Evolutionary conservation across 1,140 invertebrate genomes (phyloP).

Genomic region (Neodiprion virginianus): DNA sequence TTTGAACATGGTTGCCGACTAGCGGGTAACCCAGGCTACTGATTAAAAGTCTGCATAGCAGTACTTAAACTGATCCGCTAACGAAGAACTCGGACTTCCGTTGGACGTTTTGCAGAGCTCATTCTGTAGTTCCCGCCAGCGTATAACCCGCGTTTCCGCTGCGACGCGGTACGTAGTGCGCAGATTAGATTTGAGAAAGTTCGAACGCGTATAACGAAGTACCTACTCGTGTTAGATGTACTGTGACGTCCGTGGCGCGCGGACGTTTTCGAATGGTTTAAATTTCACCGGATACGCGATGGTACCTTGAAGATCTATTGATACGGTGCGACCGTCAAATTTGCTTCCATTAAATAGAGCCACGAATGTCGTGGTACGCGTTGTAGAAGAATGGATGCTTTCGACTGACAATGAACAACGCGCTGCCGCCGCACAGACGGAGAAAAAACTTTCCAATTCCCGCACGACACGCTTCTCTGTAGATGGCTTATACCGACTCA

Average conservation of each 20-base stretch:
- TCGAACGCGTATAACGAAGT: neutral
- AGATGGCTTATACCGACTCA: too few relatives aligned
- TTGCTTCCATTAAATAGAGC: neutral
- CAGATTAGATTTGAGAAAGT: neutral
- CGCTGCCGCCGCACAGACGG: too few relatives aligned
- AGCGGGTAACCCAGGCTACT: neutral
- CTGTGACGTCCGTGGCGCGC: too few relatives aligned
- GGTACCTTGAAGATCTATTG: conserved; percentile 7
- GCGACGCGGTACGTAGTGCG: too few relatives aligned
- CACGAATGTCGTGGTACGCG: neutral
- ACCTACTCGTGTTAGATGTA: too few relatives aligned
- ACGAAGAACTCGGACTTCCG: neutral
- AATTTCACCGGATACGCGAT: neutral
- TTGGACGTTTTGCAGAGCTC: too few relatives aligned
- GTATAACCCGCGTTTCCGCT: too few relatives aligned
- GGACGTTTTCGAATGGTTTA: neutral
- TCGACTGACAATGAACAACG: too few relatives aligned
- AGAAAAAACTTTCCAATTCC: too few relatives aligned
- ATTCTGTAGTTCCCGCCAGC: too few relatives aligned
- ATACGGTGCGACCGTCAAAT: neutral
- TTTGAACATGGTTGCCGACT: neutral
- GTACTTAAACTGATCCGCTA: neutral
- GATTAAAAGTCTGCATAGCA: neutral
- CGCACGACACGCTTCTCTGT: too few relatives aligned
- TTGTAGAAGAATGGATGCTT: neutral